Evolutionary conservation across 2,888 invertebrate genomes (phyloP).

Genomic region (Elmis aenea): DNA sequence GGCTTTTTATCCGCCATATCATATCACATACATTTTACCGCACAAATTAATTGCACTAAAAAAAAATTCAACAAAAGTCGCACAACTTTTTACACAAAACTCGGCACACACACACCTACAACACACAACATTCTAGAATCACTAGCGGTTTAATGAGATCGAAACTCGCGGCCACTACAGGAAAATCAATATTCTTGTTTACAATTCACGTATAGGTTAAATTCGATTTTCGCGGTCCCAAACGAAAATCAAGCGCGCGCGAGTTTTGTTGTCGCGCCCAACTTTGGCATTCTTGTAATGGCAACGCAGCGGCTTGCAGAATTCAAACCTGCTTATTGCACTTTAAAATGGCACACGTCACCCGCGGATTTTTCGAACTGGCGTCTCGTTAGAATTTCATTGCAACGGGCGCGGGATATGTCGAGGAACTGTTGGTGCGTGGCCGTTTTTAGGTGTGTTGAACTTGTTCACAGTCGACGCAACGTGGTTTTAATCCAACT

Average conservation of each 20-base stretch:
- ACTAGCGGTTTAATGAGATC: slow-evolving; percentile 8
- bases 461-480: background rate
- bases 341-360: slow-evolving; percentile 10
- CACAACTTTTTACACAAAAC: too few relatives aligned
- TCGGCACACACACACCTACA: slow-evolving; percentile 29
- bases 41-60: slow-evolving; percentile 48
- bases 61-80: too few relatives aligned
- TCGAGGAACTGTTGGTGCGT: background rate
- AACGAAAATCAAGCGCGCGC: slow-evolving; percentile 13
- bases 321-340: slow-evolving; percentile 19
- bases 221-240: slow-evolving; percentile 24
- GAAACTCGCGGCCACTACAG: slow-evolving; percentile 26
- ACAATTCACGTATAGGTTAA: slow-evolving; percentile 14
- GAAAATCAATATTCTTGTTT: slow-evolving; percentile 34
- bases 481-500: slow-evolving; percentile 33
- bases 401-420: background rate
- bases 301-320: slow-evolving; percentile 22
- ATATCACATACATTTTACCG: slow-evolving; percentile 26
- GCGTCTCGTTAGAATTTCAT: background rate
- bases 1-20: slow-evolving; percentile 62
- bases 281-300: slow-evolving; percentile 24
- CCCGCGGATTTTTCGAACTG: background rate
- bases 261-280: slow-evolving; percentile 16
- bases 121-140: slow-evolving; percentile 4
- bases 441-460: background rate